Base-by-base conservation (phyloP, 2,113 vertebrate species). In the Poeciliopsis retropinna region DNA sequence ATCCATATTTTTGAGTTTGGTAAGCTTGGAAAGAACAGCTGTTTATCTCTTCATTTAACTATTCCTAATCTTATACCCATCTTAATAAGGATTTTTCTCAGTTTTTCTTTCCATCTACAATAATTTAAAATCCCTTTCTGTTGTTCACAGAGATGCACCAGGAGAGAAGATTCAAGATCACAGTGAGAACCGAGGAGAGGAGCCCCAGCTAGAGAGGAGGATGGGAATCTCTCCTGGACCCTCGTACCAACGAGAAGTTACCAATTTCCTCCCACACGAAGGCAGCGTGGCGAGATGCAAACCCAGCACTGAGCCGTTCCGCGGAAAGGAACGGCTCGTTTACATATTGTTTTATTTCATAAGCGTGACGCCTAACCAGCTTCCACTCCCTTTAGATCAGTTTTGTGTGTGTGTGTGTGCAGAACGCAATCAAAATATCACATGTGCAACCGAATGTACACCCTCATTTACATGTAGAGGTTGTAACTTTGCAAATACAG, bases 101-200 rank as follows among this genome's bases (percentile, higher is more conserved):
- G 51, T 1, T 9, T 57, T 25, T n/a, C n/a, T 25, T 2, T 3
- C 47, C 9, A 3, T 57, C 25, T 10, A 7, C 1, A 47, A 47
- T 5, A 47, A 47, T 22, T 34, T 14, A 17, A 17, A 70, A 64
- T 51, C 57, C 7, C 4, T 60, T 34, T 61, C 27, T 69, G 31
- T 39, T 39, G 32, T 69, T 4, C 5, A 15, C 66, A 90, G 92
- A 67, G n/a, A 25, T 39, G n/a, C 77, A 81, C 12, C 63, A 65
- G 10, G 87, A 88, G n/a, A 90, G 72, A 72, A 93, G 87, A 68
- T 60, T 86, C 61, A 87, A 89, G 67, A 83, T 91, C 64, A 76
- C 57, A 1, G 9, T 86, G 32, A 82, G 67, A 78, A 14, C 63
- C 11, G 76, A 82, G 47, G 85, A 80, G 31, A 72, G 67, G 47